Evolutionary conservation across 2,888 invertebrate genomes (phyloP).

Genomic region (Drosophila quasianomalipes): DNA sequence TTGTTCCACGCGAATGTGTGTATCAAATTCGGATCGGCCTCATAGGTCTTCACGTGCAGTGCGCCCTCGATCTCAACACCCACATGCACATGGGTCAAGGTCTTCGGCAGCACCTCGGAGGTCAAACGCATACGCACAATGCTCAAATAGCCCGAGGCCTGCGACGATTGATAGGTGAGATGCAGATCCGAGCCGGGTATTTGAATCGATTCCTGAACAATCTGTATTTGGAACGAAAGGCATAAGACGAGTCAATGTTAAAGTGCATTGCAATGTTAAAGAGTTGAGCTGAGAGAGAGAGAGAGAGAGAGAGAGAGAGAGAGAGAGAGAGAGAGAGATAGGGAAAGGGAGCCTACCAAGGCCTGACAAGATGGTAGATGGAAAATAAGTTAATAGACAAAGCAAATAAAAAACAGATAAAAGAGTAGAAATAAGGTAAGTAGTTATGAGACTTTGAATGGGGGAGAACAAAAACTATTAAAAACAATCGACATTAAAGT

Average conservation of each 20-base stretch:
- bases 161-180: constrained; percentile 97
- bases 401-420: not conserved
- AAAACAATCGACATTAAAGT: not conserved
- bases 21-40: constrained; percentile 97
- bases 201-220: constrained; percentile 97
- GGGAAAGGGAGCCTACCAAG: not conserved
- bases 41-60: constrained; percentile 95
- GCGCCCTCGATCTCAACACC: constrained; percentile 97
- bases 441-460: not conserved
- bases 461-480: not conserved
- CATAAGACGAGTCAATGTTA: not conserved
- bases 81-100: constrained; percentile 95
- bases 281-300: not conserved
- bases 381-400: not conserved
- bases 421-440: not conserved
- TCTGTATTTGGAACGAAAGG: constrained; percentile 87
- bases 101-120: constrained; percentile 91
- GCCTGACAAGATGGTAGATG: not conserved
- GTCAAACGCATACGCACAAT: constrained; percentile 96
- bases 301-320: not conserved
- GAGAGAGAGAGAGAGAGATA: not conserved
- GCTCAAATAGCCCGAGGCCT: constrained; percentile 97
- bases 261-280: not conserved
- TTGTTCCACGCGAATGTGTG: constrained; percentile 99
- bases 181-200: constrained; percentile 97